Percentiles rank a stretch among this genome's conserved stretches.
phyloP scores from a whole-genome alignment of 2,797 vertebrate genomes.

The Oreonectes daqikongensis region DNA sequence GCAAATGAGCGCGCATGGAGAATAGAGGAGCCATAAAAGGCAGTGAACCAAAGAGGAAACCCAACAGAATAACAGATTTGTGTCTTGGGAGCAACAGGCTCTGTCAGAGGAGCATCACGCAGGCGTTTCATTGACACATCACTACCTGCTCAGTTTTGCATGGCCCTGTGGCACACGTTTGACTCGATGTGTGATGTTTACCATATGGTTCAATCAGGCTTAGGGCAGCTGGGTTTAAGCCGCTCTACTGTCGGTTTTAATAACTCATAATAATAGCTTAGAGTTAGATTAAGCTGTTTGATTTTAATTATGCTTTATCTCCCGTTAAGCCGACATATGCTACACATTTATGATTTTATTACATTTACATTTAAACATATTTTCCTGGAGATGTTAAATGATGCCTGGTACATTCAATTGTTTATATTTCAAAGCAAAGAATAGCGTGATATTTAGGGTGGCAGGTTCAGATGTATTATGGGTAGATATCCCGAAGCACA shows the following conservation, averaged over 20 bases:
- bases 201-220: background rate
- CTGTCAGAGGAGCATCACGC: conserved; percentile 63
- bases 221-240: background rate
- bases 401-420: background rate
- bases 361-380: too few species aligned
- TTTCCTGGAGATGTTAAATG: too few species aligned
- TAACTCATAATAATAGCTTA: conserved; percentile 8
- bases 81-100: conserved; percentile 64
- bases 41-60: conserved; percentile 63
- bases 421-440: background rate
- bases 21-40: conserved; percentile 63
- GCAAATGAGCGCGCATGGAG: conserved; percentile 74
- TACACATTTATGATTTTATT: background rate
- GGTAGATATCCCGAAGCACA: too few species aligned
- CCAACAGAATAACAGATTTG: conserved; percentile 72
- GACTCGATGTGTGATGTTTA: conserved; percentile 31
- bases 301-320: background rate
- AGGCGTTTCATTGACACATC: conserved; percentile 57
- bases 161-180: conserved; percentile 26
- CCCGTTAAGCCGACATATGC: background rate
- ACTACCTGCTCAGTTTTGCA: conserved; percentile 22
- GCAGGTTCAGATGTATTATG: too few species aligned
- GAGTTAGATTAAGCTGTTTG: background rate
- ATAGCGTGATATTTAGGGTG: background rate
- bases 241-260: conserved; percentile 33